Percentiles rank a stretch among this genome's conserved stretches.
These are phyloP conservation scores for Martes martes DNA, from an alignment of 2,113 vertebrate genomes.

Conservation along the genomic window DNA sequence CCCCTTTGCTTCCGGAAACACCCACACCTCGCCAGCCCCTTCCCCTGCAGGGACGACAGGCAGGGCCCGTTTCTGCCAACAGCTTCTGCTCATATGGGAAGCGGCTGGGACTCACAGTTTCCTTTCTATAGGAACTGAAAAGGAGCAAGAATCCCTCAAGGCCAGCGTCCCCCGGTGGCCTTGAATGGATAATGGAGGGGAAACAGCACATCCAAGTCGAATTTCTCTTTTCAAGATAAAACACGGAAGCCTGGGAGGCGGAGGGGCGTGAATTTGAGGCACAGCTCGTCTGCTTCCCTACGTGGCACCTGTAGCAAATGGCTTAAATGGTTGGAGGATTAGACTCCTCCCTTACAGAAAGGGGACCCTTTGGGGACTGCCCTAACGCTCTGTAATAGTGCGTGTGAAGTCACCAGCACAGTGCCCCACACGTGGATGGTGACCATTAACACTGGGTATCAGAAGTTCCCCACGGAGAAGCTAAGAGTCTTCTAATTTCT, in stretches of 20 bases:
- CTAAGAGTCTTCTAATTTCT: not conserved
- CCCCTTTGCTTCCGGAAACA: not conserved
- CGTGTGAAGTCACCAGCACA: accelerated
- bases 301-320: accelerated
- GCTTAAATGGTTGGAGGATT: accelerated
- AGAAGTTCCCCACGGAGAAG: not conserved
- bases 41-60: not conserved
- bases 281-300: not conserved
- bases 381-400: accelerated
- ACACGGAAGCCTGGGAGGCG: not conserved
- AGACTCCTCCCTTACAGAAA: not conserved
- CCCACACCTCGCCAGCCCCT: not conserved
- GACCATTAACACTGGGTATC: not conserved
- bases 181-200: not conserved
- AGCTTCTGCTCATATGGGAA: conserved; percentile 69
- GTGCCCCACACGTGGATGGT: accelerated
- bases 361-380: not conserved
- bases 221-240: conserved; percentile 52
- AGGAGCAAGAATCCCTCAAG: conserved; percentile 23
- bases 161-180: not conserved
- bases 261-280: not conserved
- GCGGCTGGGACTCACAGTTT: conserved; percentile 69
- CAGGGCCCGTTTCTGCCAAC: conserved; percentile 19
- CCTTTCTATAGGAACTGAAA: conserved; percentile 40
- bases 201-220: not conserved